Base-by-base conservation (phyloP, 2,113 vertebrate species). In the Brachyhypopomus occidentalis region DNA sequence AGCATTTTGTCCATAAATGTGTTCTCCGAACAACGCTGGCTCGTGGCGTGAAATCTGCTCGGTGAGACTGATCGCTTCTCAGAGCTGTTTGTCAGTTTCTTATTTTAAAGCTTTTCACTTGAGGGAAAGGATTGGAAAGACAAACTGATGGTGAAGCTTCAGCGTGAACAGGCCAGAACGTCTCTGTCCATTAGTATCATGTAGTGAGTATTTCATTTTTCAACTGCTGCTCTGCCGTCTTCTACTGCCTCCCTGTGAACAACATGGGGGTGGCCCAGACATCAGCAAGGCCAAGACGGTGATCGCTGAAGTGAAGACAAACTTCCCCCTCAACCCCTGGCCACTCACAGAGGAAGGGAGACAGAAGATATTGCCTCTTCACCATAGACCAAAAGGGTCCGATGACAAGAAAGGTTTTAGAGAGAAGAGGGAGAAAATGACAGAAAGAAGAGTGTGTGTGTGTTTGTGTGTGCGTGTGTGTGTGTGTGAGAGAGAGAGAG, bases 131-230 rank as follows among this genome's bases (percentile, higher is more conserved):
- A 19, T 5, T 4, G 45, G 2, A 48, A 38, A 62, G 5, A 56
- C n/a, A 23, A 11, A 11, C 16, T 20, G n/a, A 58, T 25, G n/a
- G 77, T 45, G 20, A 55, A 64, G 34, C 60, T 34, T 48, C 23
- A 19, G n/a, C 6, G 7, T 14, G 2, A 45, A 0, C 16, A 63
- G 67, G 16, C 4, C 1, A 66, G 73, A 74, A 7, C 5, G n/a
- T 71, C 34, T 70, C 20, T 14, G 22, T 70, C n/a, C 25, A 25
- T 62, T 36, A 62, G 55, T 25, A 12, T 0, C 59, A 2, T 64
- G 58, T 79, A 75, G 73, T 34, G 34, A 83, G 70, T 30, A 27
- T 71, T 45, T 84, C n/a, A 75, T 69, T 55, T 55, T 78, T 23
- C 38, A 38, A 1, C 7, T 59, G 23, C 55, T 59, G 30, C 30